phyloP scores from a whole-genome alignment of 2,797 vertebrate genomes.

The Oreochromis mossambicus region DNA sequence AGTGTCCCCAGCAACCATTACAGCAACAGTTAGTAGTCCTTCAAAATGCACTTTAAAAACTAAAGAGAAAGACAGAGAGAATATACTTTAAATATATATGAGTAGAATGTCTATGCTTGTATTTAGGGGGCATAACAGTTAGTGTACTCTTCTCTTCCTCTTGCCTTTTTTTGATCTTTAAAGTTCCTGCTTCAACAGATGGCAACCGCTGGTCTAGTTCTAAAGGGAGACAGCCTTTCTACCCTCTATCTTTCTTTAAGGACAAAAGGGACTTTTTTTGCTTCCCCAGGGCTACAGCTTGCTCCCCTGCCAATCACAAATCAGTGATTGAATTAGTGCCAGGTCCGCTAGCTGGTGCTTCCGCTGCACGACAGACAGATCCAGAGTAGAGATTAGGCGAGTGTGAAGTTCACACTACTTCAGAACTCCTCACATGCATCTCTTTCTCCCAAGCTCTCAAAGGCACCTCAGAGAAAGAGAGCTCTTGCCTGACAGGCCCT shows the following conservation, averaged over 20 bases:
- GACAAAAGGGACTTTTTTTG: slow-evolving; percentile 52
- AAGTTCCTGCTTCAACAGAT: slow-evolving; percentile 24
- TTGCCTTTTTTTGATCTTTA: slow-evolving; percentile 14
- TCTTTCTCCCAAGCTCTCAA: slow-evolving; percentile 60
- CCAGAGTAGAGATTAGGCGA: slow-evolving; percentile 63
- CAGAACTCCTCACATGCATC: slow-evolving; percentile 65
- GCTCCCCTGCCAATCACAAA: slow-evolving; percentile 65
- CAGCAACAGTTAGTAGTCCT: not conserved
- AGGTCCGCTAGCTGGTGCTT: slow-evolving; percentile 54
- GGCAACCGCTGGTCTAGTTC: slow-evolving; percentile 25
- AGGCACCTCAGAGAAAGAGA: slow-evolving; percentile 63
- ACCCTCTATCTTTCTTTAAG: slow-evolving; percentile 42
- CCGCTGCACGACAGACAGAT: slow-evolving; percentile 63
- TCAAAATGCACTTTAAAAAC: not conserved
- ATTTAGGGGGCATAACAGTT: not conserved
- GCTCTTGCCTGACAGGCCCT: slow-evolving; percentile 60
- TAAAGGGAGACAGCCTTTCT: slow-evolving; percentile 29
- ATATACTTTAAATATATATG: not conserved
- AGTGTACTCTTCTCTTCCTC: not conserved
- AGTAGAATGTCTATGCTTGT: not conserved
- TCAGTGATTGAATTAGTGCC: slow-evolving; percentile 72
- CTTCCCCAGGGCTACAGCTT: slow-evolving; percentile 31
- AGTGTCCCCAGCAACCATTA: not conserved
- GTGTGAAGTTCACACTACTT: slow-evolving; percentile 72
- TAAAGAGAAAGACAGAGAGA: not conserved